Conservation (phyloP, 2,888 invertebrate genomes). For the Fragum fragum region DNA sequence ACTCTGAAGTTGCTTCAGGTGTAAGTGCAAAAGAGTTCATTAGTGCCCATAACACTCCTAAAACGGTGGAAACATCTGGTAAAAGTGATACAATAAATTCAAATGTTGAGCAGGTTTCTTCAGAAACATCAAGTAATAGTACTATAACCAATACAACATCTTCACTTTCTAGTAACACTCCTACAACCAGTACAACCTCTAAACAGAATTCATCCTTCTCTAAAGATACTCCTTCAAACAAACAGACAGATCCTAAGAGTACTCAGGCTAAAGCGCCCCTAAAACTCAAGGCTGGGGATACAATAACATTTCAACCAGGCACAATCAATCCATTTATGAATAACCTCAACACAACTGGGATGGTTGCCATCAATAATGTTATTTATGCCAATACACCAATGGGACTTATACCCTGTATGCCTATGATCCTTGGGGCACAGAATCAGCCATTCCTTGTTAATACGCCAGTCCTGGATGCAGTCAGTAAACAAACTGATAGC, state of each 20-base stretch:
- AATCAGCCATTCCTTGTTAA: background rate
- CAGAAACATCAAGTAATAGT: no score
- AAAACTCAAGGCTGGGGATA: conserved; percentile 10
- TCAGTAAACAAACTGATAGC: background rate
- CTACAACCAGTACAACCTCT: no score
- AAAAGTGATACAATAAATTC: no score
- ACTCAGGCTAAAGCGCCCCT: background rate
- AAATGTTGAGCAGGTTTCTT: no score
- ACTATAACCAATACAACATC: no score
- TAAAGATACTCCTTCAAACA: no score
- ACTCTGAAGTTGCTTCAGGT: background rate
- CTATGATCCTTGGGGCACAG: background rate
- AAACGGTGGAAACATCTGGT: no score
- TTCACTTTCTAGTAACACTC: no score
- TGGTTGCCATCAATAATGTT: conserved; percentile 10
- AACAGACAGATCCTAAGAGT: background rate
- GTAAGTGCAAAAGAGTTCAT: background rate
- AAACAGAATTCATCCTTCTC: no score
- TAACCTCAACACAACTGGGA: background rate
- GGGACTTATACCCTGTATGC: conserved; percentile 13
- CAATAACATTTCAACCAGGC: conserved; percentile 3
- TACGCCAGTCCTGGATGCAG: background rate
- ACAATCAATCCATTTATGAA: conserved; percentile 2
- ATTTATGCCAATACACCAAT: conserved; percentile 1
- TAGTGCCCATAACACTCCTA: background rate